Conservation (phyloP, 2,888 invertebrate genomes). For the Euphydryas editha region DNA sequence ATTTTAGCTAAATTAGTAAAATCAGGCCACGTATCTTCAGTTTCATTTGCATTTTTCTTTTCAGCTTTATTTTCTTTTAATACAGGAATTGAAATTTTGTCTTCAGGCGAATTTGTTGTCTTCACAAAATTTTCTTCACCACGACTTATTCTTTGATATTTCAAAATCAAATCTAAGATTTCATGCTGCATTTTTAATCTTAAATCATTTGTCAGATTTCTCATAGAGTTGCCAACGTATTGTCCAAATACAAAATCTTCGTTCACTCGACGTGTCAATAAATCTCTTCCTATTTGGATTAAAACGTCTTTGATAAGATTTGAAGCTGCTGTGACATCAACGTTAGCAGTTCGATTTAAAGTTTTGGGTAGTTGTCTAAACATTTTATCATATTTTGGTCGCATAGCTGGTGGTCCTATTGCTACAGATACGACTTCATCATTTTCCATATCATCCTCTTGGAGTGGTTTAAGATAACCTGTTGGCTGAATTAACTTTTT, state of each 20-base stretch:
- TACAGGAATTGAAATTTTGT: constrained; percentile 15
- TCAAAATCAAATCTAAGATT: constrained; percentile 67
- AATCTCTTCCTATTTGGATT: constrained; percentile 64
- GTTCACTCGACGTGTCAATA: constrained; percentile 63
- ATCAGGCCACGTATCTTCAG: constrained; percentile 73
- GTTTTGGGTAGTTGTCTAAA: constrained; percentile 28
- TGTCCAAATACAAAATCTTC: constrained; percentile 79
- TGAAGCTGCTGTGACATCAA: constrained; percentile 45
- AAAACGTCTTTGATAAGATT: constrained; percentile 65
- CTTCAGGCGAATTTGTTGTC: constrained; percentile 19
- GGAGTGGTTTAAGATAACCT: constrained; percentile 67
- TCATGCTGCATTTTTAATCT: constrained; percentile 72
- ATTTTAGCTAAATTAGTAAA: constrained; percentile 72
- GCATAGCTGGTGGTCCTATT: constrained; percentile 68
- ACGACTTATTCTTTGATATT: constrained; percentile 48
- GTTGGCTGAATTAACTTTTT: constrained; percentile 59
- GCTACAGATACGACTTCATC: constrained; percentile 76
- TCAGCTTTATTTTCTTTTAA: constrained; percentile 55
- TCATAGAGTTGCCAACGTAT: constrained; percentile 70
- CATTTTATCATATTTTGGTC: constrained; percentile 65
- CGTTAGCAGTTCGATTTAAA: constrained; percentile 38
- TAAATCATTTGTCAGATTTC: constrained; percentile 60
- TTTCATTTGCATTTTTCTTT: constrained; percentile 60
- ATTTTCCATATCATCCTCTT: constrained; percentile 75
- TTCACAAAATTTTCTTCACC: constrained; percentile 33